Base-by-base conservation (phyloP, 2,888 invertebrate species). In the Melanargia galathea region DNA sequence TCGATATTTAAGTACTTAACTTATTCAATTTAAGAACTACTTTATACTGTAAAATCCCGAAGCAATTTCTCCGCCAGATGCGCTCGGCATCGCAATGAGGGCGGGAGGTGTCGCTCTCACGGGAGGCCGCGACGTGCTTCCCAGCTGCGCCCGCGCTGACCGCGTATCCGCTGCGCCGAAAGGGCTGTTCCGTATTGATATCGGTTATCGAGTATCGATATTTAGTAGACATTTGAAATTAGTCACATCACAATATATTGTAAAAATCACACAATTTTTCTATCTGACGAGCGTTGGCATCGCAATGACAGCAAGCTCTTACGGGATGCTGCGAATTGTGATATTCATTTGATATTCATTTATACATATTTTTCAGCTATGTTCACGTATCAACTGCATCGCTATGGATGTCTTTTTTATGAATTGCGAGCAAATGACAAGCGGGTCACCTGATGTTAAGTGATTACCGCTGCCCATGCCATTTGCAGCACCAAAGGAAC, bases 281-380 rank as follows among this genome's bases (percentile, higher is more conserved):
- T 64, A 68, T 22, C 78, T 77, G 77, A 77, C 78, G 77, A 63
- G 70, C 35, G n/a, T 48, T 20, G 64, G 77, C 75, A 77, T 77
- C 40, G 68, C 71, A 79, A 77, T 76, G 74, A 75, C n/a, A n/a
- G n/a, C n/a, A n/a, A n/a, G 69, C 63, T 64, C 68, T 68, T 65
- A 62, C 67, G 68, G 80, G 81, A 79, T 76, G 73, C 33, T 46
- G 72, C 68, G 74, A n/a, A n/a, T n/a, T n/a, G n/a, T n/a, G n/a
- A n/a, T n/a, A n/a, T n/a, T n/a, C n/a, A n/a, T n/a, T n/a, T n/a
- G n/a, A n/a, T n/a, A n/a, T n/a, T n/a, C n/a, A n/a, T n/a, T n/a
- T n/a, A n/a, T n/a, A 78, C 80, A 81, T 81, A 82, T 75, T 73
- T 76, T 80, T 71, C 75, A 71, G 72, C 73, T 75, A 75, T 75